Evolutionary conservation across 2,797 vertebrate genomes (phyloP).

Genomic region (Diplodus puntazzo): DNA sequence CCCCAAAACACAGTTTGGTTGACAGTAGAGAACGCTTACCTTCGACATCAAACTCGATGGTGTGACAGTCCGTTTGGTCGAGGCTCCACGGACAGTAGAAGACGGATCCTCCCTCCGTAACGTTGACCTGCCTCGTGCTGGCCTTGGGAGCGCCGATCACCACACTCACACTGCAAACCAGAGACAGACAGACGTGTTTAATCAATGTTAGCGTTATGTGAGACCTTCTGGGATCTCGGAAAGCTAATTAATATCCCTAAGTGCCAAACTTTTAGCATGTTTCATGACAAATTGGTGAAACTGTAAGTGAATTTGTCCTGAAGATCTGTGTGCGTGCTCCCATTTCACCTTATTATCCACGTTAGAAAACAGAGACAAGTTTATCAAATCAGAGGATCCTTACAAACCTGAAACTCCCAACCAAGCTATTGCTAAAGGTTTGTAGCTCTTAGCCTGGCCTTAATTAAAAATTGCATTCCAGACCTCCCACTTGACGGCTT

Average conservation of each 20-base stretch:
- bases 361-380: not conserved
- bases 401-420: slow-evolving; percentile 21
- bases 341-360: too few species aligned
- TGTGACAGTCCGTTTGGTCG: slow-evolving; percentile 74
- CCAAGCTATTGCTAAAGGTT: slow-evolving; percentile 3
- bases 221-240: too few species aligned
- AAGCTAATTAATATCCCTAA: too few species aligned
- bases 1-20: not conserved
- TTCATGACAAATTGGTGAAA: too few species aligned
- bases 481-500: slow-evolving; percentile 62
- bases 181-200: slow-evolving; percentile 28
- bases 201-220: too few species aligned
- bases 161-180: slow-evolving; percentile 87
- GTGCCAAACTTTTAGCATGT: too few species aligned
- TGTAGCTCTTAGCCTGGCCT: slow-evolving; percentile 46
- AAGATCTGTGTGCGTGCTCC: slow-evolving; percentile 8
- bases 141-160: slow-evolving; percentile 94
- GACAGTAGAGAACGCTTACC: slow-evolving; percentile 78
- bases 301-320: not conserved
- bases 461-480: slow-evolving; percentile 61
- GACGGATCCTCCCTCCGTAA: slow-evolving; percentile 91
- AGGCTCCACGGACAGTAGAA: slow-evolving; percentile 92
- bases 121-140: slow-evolving; percentile 86
- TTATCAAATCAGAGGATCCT: slow-evolving; percentile 37
- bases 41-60: slow-evolving; percentile 88